Percentiles rank a stretch among this genome's conserved stretches.
Evolutionary conservation across 2,113 vertebrate species (phyloP).

Genomic region (Oxygymnocypris stewartii): DNA sequence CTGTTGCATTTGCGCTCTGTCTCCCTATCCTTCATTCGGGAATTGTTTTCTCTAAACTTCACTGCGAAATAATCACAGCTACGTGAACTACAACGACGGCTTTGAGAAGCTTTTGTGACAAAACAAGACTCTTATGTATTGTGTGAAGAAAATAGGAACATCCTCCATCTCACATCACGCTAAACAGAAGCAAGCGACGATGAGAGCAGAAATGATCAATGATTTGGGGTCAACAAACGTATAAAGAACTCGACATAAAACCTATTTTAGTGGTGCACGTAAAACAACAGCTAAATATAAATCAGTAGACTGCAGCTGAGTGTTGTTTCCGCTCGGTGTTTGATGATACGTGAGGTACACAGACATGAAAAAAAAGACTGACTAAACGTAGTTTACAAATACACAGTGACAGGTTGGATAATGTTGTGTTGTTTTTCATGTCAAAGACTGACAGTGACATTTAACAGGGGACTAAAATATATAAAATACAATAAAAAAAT

Average conservation of each 20-base stretch:
- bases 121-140: not conserved
- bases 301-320: conserved; percentile 9
- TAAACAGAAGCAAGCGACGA: not conserved
- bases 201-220: not conserved
- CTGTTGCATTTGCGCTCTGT: not conserved
- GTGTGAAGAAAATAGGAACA: not conserved
- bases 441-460: conserved; percentile 83
- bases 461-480: conserved; percentile 65
- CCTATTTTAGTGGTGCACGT: not conserved
- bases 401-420: conserved; percentile 78
- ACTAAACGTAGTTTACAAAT: conserved; percentile 77
- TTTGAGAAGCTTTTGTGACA: conserved; percentile 6
- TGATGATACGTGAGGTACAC: conserved; percentile 6
- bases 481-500: conserved; percentile 68
- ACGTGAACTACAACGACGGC: not conserved
- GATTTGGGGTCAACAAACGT: not conserved
- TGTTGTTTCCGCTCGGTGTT: not conserved
- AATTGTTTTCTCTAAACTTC: not conserved
- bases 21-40: not conserved
- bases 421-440: conserved; percentile 79
- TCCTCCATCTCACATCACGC: not conserved
- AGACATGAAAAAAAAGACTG: conserved; percentile 66
- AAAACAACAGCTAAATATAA: conserved; percentile 28
- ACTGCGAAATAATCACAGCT: conserved; percentile 1
- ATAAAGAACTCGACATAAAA: not conserved